Base-by-base conservation (phyloP, 2,113 vertebrate species). In the Sphyrna mokarran region DNA sequence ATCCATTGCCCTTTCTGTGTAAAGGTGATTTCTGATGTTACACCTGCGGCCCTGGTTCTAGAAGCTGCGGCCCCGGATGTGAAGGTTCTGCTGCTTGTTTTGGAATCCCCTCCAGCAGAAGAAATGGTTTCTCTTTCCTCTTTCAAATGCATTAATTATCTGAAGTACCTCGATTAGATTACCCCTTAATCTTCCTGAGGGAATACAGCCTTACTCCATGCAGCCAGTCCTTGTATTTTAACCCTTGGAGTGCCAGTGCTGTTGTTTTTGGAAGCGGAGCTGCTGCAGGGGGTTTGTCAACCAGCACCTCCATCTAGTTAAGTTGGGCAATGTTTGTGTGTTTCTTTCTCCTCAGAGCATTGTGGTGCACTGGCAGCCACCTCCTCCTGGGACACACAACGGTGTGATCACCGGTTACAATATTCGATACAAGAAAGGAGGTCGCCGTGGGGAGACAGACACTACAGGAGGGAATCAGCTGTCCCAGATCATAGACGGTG, bases 361-460 rank as follows among this genome's bases (percentile, higher is more conserved):
- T 96, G 96, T 99, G 97, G 97, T 99, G 16, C 98, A 98, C 96
- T 99, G 99, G 99, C 98, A 99, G 96, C 98, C 98, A 0, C 99
- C 99, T 0, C 98, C 98, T 43, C 96, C 96, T 0, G 98, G 97
- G 0, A 97, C 98, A 22, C 99, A 99, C 48, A 99, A 99, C 0
- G 99, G 99, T 0, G 98, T 98, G 72, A 98, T 99, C 96, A 98
- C 97, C 0, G 98, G 98, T 29, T 99, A 99, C 97, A 99, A 99
- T 97, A 98, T 99, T 72, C 98, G 99, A n/a, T 99, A 99, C 97
- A 98, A 99, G 6, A 99, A 99, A 96, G 98, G 98, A 11, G 98
- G 98, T 43, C 97, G 99, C 61, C 98, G 99, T 97, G 99, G 99
- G 0, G 99, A 99, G 37, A 98, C 98, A 0, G 99, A 99, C 96